Conservation (phyloP, 2,888 invertebrate genomes). For the Polyommatus icarus region DNA sequence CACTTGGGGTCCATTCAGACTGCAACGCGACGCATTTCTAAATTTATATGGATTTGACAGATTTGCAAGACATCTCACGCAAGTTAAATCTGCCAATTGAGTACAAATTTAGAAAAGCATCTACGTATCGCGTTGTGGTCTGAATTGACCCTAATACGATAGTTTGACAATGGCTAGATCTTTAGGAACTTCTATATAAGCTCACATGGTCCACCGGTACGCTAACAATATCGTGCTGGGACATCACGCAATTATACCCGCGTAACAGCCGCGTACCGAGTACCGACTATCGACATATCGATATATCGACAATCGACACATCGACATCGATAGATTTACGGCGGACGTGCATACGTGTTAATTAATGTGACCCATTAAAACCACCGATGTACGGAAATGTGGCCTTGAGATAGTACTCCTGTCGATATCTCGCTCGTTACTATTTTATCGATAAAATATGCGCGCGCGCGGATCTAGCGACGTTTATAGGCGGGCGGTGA, state of each 20-base stretch:
- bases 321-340: conserved; percentile 66
- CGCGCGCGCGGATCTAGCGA: conserved; percentile 12
- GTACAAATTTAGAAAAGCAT: too few relatives aligned
- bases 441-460: conserved; percentile 37
- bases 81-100: too few relatives aligned
- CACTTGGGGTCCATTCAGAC: too few relatives aligned
- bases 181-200: neutral
- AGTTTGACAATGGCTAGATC: neutral
- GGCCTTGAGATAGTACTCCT: conserved; percentile 44
- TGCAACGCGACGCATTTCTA: too few relatives aligned
- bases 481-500: conserved; percentile 24
- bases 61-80: too few relatives aligned
- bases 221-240: conserved; percentile 49
- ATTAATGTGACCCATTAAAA: conserved; percentile 61
- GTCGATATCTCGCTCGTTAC: conserved; percentile 41
- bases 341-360: conserved; percentile 65
- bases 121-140: too few relatives aligned
- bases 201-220: conserved; percentile 34
- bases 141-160: neutral
- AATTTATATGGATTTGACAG: too few relatives aligned
- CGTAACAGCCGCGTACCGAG: conserved; percentile 44
- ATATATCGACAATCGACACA: conserved; percentile 59
- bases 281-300: conserved; percentile 39
- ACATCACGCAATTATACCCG: conserved; percentile 54
- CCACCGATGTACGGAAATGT: conserved; percentile 44